Base-by-base conservation (phyloP, 2,888 invertebrate genomes). In the Heliconius hortense region DNA sequence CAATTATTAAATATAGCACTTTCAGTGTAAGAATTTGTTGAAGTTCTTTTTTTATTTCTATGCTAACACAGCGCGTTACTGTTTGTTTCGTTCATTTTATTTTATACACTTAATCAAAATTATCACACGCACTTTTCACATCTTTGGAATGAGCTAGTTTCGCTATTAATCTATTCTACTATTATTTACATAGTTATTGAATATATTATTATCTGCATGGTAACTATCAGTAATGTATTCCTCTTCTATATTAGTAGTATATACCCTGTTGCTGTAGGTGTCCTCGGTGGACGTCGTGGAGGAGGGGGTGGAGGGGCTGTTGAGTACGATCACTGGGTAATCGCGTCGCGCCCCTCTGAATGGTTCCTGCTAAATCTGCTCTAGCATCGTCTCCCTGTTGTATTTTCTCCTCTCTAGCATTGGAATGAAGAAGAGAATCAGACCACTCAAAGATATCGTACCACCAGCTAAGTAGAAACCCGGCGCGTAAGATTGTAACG, bases 391-490 rank as follows among this genome's bases (percentile, higher is more conserved):
- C 28, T 88, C 91, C 77, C 90, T 84, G 78, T 84, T 82, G 79
- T 79, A 84, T 56, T 75, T 85, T 74, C 89, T 86, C 82, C 87
- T 94, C 87, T 97, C 96, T 72, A 97, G 82, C 74, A 96, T 90
- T 11, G 98, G 98, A 85, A 98, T 97, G 78, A 95, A 89, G 89
- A 97, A 98, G 78, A 99, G 95, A 94, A 99, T 97, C 64, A 97
- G 72, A 18, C 99, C 99, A 86, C 98, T 98, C 66, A 97, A 79
- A 7, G 97, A 96, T 76, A 99, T 97, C 86, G 97, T 96, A 0
- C 95, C 91, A 8, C 99, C 99, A 28, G 98, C 97, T 77, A 98
- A 94, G 82, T 96, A 95, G 91, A 99, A 99, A 0, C 97, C 98
- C 24, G 97, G 96, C 83, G 97, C 95, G 92, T 98, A 99, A 24